A percentile compares a stretch with the other conserved stretches of the same genome.
These are phyloP conservation scores for Phengaris alcon DNA, from an alignment of 2,888 invertebrate genomes.

Conservation along the genomic window DNA sequence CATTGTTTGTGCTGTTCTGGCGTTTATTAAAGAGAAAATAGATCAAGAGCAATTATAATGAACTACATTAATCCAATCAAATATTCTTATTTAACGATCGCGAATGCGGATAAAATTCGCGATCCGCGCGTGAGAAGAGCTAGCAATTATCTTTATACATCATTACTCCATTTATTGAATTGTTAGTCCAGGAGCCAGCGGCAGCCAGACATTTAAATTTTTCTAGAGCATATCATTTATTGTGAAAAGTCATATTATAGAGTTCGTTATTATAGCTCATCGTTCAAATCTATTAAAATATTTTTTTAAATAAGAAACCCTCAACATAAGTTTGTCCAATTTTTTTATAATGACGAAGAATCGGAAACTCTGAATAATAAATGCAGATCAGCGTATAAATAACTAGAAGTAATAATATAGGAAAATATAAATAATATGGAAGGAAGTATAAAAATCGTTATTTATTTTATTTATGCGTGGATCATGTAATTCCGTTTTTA, in stretches of 20 bases:
- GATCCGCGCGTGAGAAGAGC: neutral
- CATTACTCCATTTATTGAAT: neutral
- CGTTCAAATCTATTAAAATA: too few species aligned
- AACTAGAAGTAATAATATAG: neutral
- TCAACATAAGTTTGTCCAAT: neutral
- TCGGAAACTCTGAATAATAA: neutral
- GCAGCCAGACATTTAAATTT: neutral
- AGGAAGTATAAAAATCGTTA: neutral
- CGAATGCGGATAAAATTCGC: constrained; percentile 8
- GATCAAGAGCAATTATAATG: constrained; percentile 27
- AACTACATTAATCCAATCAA: constrained; percentile 22
- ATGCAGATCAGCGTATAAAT: neutral
- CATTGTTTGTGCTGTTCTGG: constrained; percentile 25
- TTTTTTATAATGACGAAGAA: neutral
- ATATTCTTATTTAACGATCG: constrained; percentile 2
- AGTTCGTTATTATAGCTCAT: too few species aligned
- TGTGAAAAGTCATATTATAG: neutral
- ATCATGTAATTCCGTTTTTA: neutral
- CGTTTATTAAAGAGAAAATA: constrained; percentile 28
- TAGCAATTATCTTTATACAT: neutral
- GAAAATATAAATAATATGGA: neutral
- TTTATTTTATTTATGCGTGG: constrained; percentile 16
- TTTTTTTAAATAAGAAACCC: too few species aligned
- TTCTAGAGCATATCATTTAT: neutral
- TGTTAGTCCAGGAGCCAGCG: neutral